These are phyloP conservation scores for Cheirogaleus major DNA, from an alignment of 2,797 vertebrate species.

Conservation along the genomic window DNA sequence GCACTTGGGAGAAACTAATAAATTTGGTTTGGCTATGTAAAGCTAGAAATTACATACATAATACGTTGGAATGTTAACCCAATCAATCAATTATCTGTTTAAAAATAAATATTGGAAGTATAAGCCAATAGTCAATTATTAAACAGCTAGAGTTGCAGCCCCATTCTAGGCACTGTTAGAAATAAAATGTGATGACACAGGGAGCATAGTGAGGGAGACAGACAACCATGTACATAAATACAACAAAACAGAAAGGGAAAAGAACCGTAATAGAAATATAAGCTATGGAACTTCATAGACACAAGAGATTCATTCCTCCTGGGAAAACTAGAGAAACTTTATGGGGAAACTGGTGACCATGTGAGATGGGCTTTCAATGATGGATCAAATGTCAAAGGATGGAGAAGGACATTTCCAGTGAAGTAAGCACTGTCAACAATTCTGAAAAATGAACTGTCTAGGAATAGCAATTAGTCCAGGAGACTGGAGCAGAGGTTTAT, in stretches of 20 bases:
- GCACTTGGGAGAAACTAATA: not conserved
- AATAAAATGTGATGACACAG: not conserved
- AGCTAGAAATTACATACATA: not conserved
- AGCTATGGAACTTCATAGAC: not conserved
- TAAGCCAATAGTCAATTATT: not conserved
- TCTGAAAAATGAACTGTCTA: not conserved
- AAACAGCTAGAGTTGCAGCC: not conserved
- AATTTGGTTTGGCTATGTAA: not conserved
- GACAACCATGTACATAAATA: not conserved
- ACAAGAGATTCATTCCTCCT: not conserved
- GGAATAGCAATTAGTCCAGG: slow-evolving; percentile 23
- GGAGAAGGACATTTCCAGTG: not conserved
- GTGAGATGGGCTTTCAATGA: not conserved
- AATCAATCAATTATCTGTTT: not conserved
- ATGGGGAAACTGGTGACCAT: not conserved
- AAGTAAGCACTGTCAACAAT: not conserved
- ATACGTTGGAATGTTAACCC: not conserved
- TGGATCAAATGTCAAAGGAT: not conserved
- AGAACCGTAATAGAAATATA: not conserved
- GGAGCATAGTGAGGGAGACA: not conserved
- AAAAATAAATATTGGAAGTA: not conserved
- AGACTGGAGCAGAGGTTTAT: not conserved
- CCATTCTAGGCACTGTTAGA: not conserved
- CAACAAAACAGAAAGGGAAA: not conserved
- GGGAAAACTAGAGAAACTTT: not conserved